These are phyloP conservation scores for Argyra leucocephala DNA, from an alignment of 2,888 invertebrate genomes.

Conservation along the genomic window DNA sequence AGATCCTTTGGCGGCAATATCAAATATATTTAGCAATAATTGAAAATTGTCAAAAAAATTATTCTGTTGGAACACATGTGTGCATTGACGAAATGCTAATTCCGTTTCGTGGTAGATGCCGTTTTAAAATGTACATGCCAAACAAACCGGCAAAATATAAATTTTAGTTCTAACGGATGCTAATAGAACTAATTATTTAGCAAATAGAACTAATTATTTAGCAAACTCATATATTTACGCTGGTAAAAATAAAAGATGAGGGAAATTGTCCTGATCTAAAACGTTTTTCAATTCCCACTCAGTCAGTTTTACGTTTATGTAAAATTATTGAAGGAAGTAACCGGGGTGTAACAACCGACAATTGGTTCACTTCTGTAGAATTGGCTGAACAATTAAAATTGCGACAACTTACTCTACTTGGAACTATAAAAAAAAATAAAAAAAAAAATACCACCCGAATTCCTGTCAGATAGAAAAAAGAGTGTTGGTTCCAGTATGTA, in stretches of 20 bases:
- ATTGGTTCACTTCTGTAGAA: slow-evolving; percentile 22
- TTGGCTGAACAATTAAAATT: slow-evolving; percentile 20
- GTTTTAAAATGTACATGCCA: slow-evolving; percentile 17
- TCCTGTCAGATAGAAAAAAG: slow-evolving; percentile 17
- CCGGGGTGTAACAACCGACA: slow-evolving; percentile 21
- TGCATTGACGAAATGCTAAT: slow-evolving; percentile 17
- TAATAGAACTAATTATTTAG: slow-evolving; percentile 16
- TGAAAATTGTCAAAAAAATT: not conserved
- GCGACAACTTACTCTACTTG: slow-evolving; percentile 20
- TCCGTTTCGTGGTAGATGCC: slow-evolving; percentile 15
- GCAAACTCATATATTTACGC: slow-evolving; percentile 19
- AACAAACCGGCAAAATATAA: slow-evolving; percentile 18
- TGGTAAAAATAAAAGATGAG: slow-evolving; percentile 23
- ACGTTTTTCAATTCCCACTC: slow-evolving; percentile 19
- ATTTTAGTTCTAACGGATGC: slow-evolving; percentile 9
- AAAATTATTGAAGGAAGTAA: slow-evolving; percentile 22
- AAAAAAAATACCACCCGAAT: slow-evolving; percentile 18
- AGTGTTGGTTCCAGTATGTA: slow-evolving; percentile 20
- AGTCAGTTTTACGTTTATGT: slow-evolving; percentile 21
- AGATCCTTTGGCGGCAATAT: not conserved
- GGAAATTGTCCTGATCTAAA: no score
- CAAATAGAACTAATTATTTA: slow-evolving; percentile 17
- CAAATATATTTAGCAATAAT: not conserved
- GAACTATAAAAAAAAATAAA: slow-evolving; percentile 21
- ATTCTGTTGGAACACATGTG: slow-evolving; percentile 4